Evolutionary conservation across 2,113 vertebrate species (phyloP).

Genomic region (Heliornis fulica): DNA sequence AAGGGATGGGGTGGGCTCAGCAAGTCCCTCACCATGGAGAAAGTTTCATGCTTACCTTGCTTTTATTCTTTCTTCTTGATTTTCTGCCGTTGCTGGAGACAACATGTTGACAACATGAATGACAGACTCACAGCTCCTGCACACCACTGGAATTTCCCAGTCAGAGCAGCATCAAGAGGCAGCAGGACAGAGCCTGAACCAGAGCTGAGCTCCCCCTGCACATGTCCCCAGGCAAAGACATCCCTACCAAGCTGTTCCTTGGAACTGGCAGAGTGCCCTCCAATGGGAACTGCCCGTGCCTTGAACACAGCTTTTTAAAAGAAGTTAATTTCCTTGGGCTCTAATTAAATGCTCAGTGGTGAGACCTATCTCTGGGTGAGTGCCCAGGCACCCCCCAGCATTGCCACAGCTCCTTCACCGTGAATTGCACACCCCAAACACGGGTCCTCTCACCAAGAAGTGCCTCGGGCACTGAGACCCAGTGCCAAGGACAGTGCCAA

Average conservation of each 20-base stretch:
- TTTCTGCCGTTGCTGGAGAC: background rate
- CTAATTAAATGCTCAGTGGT: background rate
- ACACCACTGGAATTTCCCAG: fast-evolving
- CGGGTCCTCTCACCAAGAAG: background rate
- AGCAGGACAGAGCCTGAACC: background rate
- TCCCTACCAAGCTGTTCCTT: background rate
- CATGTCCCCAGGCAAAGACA: fast-evolving
- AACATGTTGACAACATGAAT: too few relatives aligned
- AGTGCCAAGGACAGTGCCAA: background rate
- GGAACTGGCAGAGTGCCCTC: background rate
- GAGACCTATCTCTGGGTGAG: background rate
- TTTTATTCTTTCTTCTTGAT: background rate
- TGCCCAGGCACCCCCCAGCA: background rate
- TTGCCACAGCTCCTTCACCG: fast-evolving
- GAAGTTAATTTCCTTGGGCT: background rate
- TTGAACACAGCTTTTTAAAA: background rate
- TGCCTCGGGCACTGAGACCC: background rate
- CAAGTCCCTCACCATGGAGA: background rate
- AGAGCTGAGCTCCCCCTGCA: background rate
- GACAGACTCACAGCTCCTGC: background rate
- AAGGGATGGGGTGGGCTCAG: background rate
- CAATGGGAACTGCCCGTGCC: background rate
- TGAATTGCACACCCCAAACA: background rate
- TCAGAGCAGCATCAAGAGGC: fast-evolving
- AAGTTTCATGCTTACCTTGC: fast-evolving